Evolutionary conservation across 2,888 invertebrate genomes (phyloP), one percentile per base, ranked within the genome.

Genomic region (Nemapogon koenigi): DNA sequence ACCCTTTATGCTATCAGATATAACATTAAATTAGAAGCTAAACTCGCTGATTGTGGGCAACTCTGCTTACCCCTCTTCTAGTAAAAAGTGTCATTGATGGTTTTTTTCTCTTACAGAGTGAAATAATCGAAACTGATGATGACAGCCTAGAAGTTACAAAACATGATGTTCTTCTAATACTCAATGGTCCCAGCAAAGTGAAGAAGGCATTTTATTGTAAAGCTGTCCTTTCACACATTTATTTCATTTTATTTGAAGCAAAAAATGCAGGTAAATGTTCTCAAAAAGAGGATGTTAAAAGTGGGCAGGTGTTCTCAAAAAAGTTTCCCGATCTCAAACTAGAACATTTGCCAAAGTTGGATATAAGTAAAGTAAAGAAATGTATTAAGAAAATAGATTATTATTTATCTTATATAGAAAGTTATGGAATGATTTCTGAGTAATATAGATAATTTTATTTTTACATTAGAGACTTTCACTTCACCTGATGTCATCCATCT

Each of bases 381-480:
- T 65, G 80, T 46, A 53, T 83, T 0, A 89, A 85, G 53, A 91
- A 90, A 69, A 52, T 90, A 1, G 87, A 89, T 54, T 91, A 85
- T 65, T 86, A 87, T 62, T 62, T 90, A 42, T 85, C 88, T 0
- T 90, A 79, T 76, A 60, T 84, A 19, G 83, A 83, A 41, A 62
- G 59, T 49, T 62, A 54, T 53, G 53, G 61, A 46, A 57, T 63
- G 28, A 4, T n/a, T 6, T 13, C n/a, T n/a, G n/a, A n/a, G n/a
- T n/a, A n/a, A n/a, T n/a, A n/a, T n/a, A n/a, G n/a, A n/a, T n/a
- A n/a, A n/a, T n/a, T n/a, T n/a, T n/a, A n/a, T n/a, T n/a, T n/a
- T n/a, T n/a, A n/a, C n/a, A n/a, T n/a, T n/a, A n/a, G n/a, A n/a
- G n/a, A n/a, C n/a, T n/a, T n/a, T n/a, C n/a, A n/a, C n/a, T n/a